Base-by-base conservation (phyloP, 2,797 vertebrate genomes). In the Tenualosa ilisha region DNA sequence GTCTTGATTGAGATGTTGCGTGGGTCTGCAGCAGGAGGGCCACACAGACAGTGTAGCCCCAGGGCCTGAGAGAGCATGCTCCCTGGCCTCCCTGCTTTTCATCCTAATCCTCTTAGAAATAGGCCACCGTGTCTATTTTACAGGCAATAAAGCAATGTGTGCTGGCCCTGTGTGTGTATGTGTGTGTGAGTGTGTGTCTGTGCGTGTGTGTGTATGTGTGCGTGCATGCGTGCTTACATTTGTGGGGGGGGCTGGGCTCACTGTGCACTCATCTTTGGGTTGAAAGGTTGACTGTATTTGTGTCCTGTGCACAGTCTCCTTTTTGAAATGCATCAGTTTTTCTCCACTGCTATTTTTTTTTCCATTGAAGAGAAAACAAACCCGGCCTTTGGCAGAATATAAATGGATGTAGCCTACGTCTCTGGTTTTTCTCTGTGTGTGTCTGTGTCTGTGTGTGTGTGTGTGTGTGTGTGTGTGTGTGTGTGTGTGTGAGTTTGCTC, bases 111-210 rank as follows among this genome's bases (percentile, higher is more conserved):
- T 92, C 92, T 93, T 92, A 92, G 91, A 94, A 94, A 94, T 92
- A 92, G 93, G 89, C 94, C 92, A 93, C 91, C 92, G 92, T 94
- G 93, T 93, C 93, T 92, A 87, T 94, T 96, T 94, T 90, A 95
- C 92, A 94, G 93, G 90, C 93, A 93, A 94, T 94, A 93, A 90
- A 94, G 93, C 93, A 92, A 92, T 93, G 93, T 91, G 90, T 91
- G 89, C 86, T 84, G 86, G 89, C 89, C 87, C 50, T 87, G 63
- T 26, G 24, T 51, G 50, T 51, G 50, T 51, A 0, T 51, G 50
- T 9, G 50, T 51, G 50, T 51, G 50, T 9, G 2, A 3, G 9
- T 51, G 50, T 51, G n/a, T n/a, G 24, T n/a, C 1, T 31, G 26
- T 12, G 65, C 0, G 6, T 9, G 63, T 26, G 24, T 51, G 50